phyloP scores from a whole-genome alignment of 2,113 vertebrate genomes.

The Aythya baeri region DNA sequence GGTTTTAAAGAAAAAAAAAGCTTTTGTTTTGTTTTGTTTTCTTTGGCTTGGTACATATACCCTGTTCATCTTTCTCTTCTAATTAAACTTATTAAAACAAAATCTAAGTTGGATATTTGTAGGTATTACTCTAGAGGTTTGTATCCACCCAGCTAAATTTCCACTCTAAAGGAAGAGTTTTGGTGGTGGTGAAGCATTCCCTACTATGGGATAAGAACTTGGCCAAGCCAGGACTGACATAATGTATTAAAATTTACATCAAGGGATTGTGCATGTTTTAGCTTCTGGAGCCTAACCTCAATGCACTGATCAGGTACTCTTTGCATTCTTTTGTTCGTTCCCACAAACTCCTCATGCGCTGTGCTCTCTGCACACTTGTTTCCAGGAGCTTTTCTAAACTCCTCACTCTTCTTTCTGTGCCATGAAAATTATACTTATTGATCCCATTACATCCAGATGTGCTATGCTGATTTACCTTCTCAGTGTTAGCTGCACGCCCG shows the following conservation, averaged over 20 bases:
- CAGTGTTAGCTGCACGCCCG: neutral
- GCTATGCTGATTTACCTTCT: neutral
- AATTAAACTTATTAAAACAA: neutral
- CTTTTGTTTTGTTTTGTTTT: too few species aligned
- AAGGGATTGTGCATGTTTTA: neutral
- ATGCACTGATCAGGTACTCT: rapidly evolving
- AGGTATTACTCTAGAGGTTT: neutral
- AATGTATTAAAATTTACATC: neutral
- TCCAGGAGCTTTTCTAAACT: neutral
- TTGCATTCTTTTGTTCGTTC: neutral
- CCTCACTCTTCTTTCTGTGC: neutral
- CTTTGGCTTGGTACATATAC: neutral
- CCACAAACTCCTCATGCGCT: neutral
- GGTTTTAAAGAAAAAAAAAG: neutral
- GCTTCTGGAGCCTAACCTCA: neutral
- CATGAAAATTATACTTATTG: neutral
- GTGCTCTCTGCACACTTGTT: rapidly evolving
- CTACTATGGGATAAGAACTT: neutral
- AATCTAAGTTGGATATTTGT: neutral
- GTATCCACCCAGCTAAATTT: neutral
- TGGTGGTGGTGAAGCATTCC: neutral
- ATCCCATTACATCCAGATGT: neutral
- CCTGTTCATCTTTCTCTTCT: neutral
- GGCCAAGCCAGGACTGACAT: neutral
- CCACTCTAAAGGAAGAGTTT: rapidly evolving